Conservation (phyloP, 64 coral and sea anemone species). For the Montipora capricornis region DNA sequence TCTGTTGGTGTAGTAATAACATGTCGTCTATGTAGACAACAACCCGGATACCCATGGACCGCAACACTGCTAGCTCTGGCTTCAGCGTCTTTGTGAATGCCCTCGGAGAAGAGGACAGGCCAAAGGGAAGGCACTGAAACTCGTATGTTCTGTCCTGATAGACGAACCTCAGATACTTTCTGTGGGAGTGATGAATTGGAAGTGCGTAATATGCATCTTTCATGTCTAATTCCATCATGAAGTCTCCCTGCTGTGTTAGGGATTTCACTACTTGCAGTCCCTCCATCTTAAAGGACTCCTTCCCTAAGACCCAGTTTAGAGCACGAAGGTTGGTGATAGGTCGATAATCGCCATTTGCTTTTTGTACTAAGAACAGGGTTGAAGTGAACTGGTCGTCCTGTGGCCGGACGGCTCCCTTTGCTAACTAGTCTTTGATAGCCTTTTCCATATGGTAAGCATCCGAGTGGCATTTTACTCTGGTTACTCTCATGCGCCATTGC, state of each 20-base stretch:
- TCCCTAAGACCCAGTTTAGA: too few relatives aligned
- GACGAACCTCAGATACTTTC: slow-evolving; percentile 30
- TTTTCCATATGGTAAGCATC: not conserved
- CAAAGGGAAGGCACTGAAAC: slow-evolving; percentile 40
- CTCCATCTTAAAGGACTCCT: too few relatives aligned
- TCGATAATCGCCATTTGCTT: too few relatives aligned
- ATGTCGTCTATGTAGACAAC: not conserved
- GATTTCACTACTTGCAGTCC: too few relatives aligned
- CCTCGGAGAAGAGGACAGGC: slow-evolving; percentile 28
- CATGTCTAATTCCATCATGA: too few relatives aligned
- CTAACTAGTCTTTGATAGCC: not conserved
- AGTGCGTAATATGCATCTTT: not conserved
- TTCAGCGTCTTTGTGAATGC: slow-evolving; percentile 52
- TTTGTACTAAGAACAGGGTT: too few relatives aligned
- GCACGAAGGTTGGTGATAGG: too few relatives aligned
- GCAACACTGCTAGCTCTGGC: slow-evolving; percentile 25
- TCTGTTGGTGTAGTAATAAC: slow-evolving; percentile 15
- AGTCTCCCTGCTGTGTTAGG: too few relatives aligned
- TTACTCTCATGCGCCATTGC: too few relatives aligned
- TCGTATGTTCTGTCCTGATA: slow-evolving; percentile 12
- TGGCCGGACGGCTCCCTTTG: not conserved
- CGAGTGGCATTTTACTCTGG: too few relatives aligned
- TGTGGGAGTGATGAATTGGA: not conserved
- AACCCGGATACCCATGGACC: not conserved
- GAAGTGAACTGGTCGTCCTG: not conserved